These are phyloP conservation scores for Procambarus virginalis DNA, from an alignment of 1,140 invertebrate genomes.

Conservation along the genomic window DNA sequence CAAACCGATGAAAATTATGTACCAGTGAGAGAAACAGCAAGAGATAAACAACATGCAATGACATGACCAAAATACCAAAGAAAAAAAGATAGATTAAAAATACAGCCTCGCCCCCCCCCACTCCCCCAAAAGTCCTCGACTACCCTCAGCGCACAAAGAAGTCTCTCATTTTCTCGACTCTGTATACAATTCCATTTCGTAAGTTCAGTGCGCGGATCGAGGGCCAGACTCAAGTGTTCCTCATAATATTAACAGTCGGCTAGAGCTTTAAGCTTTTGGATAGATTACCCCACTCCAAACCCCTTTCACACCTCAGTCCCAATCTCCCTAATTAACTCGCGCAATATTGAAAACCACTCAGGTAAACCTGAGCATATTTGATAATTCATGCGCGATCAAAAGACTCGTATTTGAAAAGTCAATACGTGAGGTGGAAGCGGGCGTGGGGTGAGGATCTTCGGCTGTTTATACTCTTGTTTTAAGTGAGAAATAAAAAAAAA, in stretches of 20 bases:
- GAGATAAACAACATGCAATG: background rate
- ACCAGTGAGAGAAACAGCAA: too few species aligned
- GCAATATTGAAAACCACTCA: constrained; percentile 59
- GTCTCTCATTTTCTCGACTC: constrained; percentile 34
- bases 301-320: constrained; percentile 62
- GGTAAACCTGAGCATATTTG: constrained; percentile 49
- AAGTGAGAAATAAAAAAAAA: constrained; percentile 42
- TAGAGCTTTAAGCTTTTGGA: constrained; percentile 31
- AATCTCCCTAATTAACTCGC: constrained; percentile 60
- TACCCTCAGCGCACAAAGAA: background rate
- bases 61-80: background rate
- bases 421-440: constrained; percentile 33
- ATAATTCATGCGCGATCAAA: constrained; percentile 65
- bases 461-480: constrained; percentile 59
- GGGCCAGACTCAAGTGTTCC: constrained; percentile 17
- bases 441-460: constrained; percentile 18
- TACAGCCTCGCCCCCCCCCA: too few species aligned
- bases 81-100: background rate
- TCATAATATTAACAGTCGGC: constrained; percentile 52
- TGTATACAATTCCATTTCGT: constrained; percentile 49
- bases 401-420: constrained; percentile 66
- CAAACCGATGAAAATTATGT: too few species aligned
- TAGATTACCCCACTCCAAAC: constrained; percentile 61
- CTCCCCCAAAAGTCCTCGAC: background rate
- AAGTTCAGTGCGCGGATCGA: background rate